Conservation (phyloP, 1,140 invertebrate genomes). For the Aphelinus certus region DNA sequence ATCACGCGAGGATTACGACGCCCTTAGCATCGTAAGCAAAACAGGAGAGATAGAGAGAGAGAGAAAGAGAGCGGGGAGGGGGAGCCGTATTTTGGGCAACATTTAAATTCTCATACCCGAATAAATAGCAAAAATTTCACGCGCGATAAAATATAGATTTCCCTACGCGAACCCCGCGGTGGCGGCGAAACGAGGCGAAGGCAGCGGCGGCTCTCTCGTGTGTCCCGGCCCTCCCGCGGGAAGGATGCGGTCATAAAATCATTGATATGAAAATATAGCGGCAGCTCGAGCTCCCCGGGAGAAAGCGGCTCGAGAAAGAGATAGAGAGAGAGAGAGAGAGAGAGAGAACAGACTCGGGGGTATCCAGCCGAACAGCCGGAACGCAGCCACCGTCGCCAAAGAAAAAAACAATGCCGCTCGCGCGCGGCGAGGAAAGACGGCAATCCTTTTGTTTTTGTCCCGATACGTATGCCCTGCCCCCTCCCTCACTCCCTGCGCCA, state of each 20-base stretch:
- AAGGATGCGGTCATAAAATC: conserved; percentile 66
- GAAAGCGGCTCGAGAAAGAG: neutral
- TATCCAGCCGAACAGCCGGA: conserved; percentile 52
- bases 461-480: neutral
- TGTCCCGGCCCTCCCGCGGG: conserved; percentile 47
- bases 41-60: conserved; percentile 14
- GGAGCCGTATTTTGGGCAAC: conserved; percentile 61
- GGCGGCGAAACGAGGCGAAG: conserved; percentile 36
- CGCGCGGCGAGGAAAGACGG: conserved; percentile 27
- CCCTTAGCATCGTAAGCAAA: conserved; percentile 17
- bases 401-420: conserved; percentile 41
- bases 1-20: conserved; percentile 60
- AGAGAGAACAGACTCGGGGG: conserved; percentile 44
- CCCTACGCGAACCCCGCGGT: conserved; percentile 48
- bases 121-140: conserved; percentile 68
- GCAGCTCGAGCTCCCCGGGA: conserved; percentile 44
- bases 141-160: conserved; percentile 68
- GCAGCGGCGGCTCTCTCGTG: conserved; percentile 15
- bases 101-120: conserved; percentile 68
- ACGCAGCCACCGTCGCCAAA: conserved; percentile 34
- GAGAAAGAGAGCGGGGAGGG: conserved; percentile 37
- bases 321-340: neutral
- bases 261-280: conserved; percentile 67
- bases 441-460: conserved; percentile 55
- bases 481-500: neutral